These are phyloP conservation scores for Echeneis naucrates DNA, from an alignment of 2,797 vertebrate species.

Conservation along the genomic window DNA sequence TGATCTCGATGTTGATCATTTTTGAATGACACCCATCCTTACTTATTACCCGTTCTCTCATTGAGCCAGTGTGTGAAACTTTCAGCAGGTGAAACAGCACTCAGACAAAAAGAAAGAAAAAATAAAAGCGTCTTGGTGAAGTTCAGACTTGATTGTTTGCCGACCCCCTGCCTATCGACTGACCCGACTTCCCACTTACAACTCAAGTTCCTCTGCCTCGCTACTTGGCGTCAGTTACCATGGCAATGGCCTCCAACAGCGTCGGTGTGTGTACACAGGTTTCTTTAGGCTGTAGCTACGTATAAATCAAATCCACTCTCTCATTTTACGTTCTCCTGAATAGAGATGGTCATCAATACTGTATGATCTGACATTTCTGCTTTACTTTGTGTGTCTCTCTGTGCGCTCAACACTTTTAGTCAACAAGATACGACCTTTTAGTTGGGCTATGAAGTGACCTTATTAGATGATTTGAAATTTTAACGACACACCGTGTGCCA, in stretches of 20 bases:
- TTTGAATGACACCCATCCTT: no score
- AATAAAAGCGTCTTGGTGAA: slow-evolving; percentile 4
- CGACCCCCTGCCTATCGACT: slow-evolving; percentile 17
- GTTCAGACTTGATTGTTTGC: not conserved
- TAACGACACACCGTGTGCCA: slow-evolving; percentile 38
- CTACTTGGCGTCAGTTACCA: slow-evolving; percentile 67
- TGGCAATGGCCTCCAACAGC: slow-evolving; percentile 60
- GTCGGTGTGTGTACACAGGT: slow-evolving; percentile 4
- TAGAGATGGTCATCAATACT: not conserved
- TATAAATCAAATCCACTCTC: not conserved
- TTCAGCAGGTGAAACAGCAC: no score
- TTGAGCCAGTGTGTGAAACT: no score
- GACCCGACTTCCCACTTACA: slow-evolving; percentile 53
- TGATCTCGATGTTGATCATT: no score
- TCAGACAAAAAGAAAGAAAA: no score
- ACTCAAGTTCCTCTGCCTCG: slow-evolving; percentile 65
- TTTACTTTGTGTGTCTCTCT: slow-evolving; percentile 1
- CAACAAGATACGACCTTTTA: slow-evolving; percentile 46
- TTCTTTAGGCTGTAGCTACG: slow-evolving; percentile 1
- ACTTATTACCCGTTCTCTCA: no score
- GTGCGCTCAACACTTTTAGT: slow-evolving; percentile 9
- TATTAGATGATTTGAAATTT: slow-evolving; percentile 58
- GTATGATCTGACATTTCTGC: slow-evolving; percentile 20
- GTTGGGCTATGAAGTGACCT: slow-evolving; percentile 30
- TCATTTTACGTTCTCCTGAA: not conserved